Evolutionary conservation across 2,113 vertebrate species (phyloP).

Genomic region (Sebastes schlegelii): DNA sequence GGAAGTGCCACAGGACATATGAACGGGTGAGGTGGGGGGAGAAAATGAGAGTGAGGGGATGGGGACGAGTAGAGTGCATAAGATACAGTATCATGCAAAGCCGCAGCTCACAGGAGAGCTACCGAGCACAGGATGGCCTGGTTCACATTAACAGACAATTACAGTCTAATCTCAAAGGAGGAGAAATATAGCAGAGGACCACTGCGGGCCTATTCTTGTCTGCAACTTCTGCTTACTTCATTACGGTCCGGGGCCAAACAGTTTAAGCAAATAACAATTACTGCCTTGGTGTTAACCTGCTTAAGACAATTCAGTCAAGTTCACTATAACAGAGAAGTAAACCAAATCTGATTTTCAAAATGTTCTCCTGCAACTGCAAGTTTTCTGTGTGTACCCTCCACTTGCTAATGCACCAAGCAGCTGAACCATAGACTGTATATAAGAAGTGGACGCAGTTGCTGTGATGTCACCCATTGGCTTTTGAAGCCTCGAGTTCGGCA

Average conservation of each 20-base stretch:
- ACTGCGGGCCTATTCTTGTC: constrained; percentile 63
- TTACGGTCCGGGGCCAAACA: constrained; percentile 23
- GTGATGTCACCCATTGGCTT: too few species aligned
- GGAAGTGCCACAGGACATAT: constrained; percentile 60
- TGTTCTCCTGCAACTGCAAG: background rate
- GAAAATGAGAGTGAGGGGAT: constrained; percentile 14
- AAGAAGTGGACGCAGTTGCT: too few species aligned
- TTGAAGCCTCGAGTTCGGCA: too few species aligned
- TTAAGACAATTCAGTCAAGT: background rate
- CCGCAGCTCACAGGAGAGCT: constrained; percentile 50
- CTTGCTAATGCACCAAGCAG: background rate
- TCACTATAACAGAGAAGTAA: background rate
- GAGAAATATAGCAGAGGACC: constrained; percentile 53
- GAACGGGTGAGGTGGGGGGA: background rate
- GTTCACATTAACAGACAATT: constrained; percentile 81
- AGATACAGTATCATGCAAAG: constrained; percentile 46
- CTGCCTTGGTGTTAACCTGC: constrained; percentile 17
- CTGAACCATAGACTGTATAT: background rate
- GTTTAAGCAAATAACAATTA: constrained; percentile 13
- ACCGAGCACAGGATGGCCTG: constrained; percentile 71
- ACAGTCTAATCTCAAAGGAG: constrained; percentile 71
- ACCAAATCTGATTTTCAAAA: background rate
- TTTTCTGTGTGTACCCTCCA: background rate
- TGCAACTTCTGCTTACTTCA: constrained; percentile 43
- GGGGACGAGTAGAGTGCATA: constrained; percentile 14